Conservation (phyloP, 2,888 invertebrate genomes). For the Frankliniella intonsa region DNA sequence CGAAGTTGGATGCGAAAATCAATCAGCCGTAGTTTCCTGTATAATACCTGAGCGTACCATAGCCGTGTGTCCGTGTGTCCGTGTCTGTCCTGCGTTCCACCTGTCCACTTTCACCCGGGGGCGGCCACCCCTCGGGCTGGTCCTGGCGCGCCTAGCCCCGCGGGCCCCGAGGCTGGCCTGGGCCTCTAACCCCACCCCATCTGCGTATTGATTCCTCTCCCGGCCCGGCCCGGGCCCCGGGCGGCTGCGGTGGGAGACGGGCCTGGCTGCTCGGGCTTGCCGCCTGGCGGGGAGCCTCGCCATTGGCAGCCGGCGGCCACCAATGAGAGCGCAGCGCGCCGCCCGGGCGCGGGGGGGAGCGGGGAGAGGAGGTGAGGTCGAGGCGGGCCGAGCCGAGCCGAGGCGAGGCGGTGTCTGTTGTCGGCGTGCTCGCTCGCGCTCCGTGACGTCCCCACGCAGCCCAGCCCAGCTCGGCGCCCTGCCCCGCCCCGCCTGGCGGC, state of each 20-base stretch:
- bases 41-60: too few species aligned
- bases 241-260: background rate
- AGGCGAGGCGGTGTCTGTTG: background rate
- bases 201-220: background rate
- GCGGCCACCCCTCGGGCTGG: too few species aligned
- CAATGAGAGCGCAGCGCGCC: background rate
- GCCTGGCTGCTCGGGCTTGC: conserved; percentile 12
- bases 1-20: too few species aligned
- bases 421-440: too few species aligned
- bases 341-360: background rate
- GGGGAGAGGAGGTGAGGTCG: background rate
- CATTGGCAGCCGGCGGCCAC: background rate
- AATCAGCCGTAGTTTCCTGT: too few species aligned
- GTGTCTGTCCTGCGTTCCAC: too few species aligned
- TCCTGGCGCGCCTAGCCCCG: too few species aligned
- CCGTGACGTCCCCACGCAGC: background rate
- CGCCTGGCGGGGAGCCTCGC: background rate
- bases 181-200: too few species aligned
- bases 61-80: too few species aligned
- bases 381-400: background rate
- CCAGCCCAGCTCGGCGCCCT: background rate
- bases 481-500: background rate
- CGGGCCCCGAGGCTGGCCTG: too few species aligned
- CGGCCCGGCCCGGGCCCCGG: background rate
- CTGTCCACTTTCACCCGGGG: too few species aligned